phyloP scores from a whole-genome alignment of 2,797 vertebrate genomes.

The Carduelis carduelis region DNA sequence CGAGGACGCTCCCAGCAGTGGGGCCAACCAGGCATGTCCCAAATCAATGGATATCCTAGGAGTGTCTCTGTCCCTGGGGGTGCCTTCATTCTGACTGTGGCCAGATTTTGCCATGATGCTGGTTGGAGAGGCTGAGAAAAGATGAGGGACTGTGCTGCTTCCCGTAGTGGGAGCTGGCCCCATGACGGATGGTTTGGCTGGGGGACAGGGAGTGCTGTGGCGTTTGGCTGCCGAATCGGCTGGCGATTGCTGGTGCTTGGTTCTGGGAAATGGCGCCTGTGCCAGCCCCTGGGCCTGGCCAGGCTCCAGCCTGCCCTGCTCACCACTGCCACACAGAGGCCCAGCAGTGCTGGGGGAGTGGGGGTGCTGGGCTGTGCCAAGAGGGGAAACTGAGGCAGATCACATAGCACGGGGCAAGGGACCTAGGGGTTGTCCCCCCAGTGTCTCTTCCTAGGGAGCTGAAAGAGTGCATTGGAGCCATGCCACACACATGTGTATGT shows the following conservation, averaged over 20 bases:
- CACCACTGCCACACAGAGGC: fast-evolving
- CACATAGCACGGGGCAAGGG: fast-evolving
- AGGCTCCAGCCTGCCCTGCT: background rate
- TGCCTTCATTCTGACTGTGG: fast-evolving
- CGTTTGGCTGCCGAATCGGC: background rate
- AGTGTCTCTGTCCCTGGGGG: fast-evolving
- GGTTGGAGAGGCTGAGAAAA: background rate
- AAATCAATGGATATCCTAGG: background rate
- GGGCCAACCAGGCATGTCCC: background rate
- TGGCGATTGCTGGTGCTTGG: background rate
- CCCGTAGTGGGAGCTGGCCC: background rate
- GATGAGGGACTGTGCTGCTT: background rate
- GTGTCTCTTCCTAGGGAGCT: background rate
- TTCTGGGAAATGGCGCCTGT: background rate
- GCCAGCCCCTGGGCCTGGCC: background rate
- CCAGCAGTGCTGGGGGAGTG: background rate
- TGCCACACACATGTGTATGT: background rate
- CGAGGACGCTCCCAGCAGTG: fast-evolving
- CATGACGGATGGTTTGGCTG: background rate
- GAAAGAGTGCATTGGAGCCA: background rate
- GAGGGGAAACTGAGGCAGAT: background rate
- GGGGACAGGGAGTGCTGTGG: background rate
- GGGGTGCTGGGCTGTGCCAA: background rate
- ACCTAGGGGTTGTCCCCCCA: fast-evolving
- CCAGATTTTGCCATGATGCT: background rate